Percentiles rank a stretch among this genome's conserved stretches.
phyloP scores from a whole-genome alignment of 1,140 invertebrate genomes.

The Anadara kagoshimensis region DNA sequence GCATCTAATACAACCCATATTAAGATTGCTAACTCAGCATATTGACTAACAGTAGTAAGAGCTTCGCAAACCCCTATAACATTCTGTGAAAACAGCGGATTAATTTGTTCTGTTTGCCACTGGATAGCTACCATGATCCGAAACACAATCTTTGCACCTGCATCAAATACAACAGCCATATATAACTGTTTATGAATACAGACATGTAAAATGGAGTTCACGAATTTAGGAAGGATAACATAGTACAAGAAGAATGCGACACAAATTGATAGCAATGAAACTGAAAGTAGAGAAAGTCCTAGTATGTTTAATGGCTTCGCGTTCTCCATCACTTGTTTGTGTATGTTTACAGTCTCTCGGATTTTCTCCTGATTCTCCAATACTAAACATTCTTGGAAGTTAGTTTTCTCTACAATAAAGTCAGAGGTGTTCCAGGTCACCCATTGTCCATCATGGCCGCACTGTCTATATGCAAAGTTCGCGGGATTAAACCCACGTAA shows the following conservation, averaged over 20 bases:
- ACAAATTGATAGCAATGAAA: conserved; percentile 18
- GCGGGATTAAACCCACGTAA: conserved; percentile 4
- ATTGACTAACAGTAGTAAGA: conserved; percentile 19
- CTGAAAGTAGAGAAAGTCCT: conserved; percentile 4
- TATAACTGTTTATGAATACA: conserved; percentile 20
- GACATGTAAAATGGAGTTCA: conserved; percentile 23
- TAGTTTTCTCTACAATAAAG: conserved; percentile 18
- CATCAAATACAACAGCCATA: conserved; percentile 15
- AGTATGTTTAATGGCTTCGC: conserved; percentile 10
- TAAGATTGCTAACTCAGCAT: conserved; percentile 21
- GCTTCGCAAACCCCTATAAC: conserved; percentile 9
- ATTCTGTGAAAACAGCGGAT: not conserved
- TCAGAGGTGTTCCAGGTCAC: conserved; percentile 2
- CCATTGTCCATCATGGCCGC: conserved; percentile 17
- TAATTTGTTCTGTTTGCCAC: not conserved
- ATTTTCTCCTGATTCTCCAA: not conserved
- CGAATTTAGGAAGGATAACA: conserved; percentile 24
- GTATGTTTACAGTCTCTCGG: not conserved
- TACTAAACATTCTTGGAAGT: conserved; percentile 20
- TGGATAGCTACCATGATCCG: conserved; percentile 15
- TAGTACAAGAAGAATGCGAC: conserved; percentile 25
- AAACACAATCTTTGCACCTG: conserved; percentile 6
- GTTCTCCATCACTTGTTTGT: not conserved
- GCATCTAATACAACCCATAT: conserved; percentile 25
- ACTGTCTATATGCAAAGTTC: conserved; percentile 17